Evolutionary conservation across 2,797 vertebrate genomes (phyloP).

Genomic region (Silurus lanzhouensis): DNA sequence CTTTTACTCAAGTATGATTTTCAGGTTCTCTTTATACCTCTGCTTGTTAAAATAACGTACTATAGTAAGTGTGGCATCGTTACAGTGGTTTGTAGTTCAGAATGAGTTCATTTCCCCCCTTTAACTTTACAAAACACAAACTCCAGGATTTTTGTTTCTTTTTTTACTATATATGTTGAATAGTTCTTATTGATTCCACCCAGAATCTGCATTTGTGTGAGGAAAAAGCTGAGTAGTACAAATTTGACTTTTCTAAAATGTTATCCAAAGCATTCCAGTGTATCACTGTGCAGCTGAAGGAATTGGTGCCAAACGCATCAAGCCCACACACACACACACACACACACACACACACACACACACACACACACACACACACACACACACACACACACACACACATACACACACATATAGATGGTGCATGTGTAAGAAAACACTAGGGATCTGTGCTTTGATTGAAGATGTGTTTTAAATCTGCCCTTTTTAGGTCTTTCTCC

Average conservation of each 20-base stretch:
- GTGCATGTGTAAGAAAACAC: slow-evolving; percentile 6
- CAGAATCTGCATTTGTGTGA: not conserved
- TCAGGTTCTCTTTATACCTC: too few species aligned
- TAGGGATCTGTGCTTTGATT: slow-evolving; percentile 47
- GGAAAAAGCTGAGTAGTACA: not conserved
- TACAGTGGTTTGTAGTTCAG: not conserved
- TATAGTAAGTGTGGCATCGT: not conserved
- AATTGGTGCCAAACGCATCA: slow-evolving; percentile 35
- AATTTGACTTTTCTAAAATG: slow-evolving; percentile 19
- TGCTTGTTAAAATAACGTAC: too few species aligned
- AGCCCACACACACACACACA: slow-evolving; percentile 48
- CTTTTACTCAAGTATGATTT: too few species aligned
- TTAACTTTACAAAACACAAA: not conserved
- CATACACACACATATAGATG: not conserved
- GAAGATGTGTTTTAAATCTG: slow-evolving; percentile 48
- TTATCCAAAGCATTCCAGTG: slow-evolving; percentile 33
- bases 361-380: slow-evolving; percentile 34
- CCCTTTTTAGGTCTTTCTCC: slow-evolving; percentile 22
- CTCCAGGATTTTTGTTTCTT: not conserved
- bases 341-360: slow-evolving; percentile 18
- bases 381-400: slow-evolving; percentile 35
- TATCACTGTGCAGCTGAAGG: slow-evolving; percentile 12
- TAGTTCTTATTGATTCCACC: not conserved
- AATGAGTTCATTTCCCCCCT: not conserved
- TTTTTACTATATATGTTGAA: not conserved